phyloP scores from a whole-genome alignment of 2,113 vertebrate genomes.

The Echinops telfairi region DNA sequence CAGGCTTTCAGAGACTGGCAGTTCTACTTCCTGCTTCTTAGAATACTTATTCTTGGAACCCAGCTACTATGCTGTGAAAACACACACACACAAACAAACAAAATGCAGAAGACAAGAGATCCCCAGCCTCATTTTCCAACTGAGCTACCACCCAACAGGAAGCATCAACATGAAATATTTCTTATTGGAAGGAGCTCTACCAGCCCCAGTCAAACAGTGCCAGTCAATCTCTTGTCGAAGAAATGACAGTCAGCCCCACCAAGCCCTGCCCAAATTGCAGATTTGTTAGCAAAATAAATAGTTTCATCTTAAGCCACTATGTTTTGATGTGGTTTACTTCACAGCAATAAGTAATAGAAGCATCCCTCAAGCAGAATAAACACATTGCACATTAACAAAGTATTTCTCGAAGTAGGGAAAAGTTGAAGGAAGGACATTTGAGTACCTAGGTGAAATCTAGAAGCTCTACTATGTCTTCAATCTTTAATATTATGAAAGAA shows the following conservation, averaged over 20 bases:
- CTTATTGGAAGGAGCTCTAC: not conserved
- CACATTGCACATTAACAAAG: slow-evolving; percentile 37
- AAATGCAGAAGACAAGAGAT: not conserved
- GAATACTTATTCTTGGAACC: not conserved
- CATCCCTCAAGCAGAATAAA: slow-evolving; percentile 7
- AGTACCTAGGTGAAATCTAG: not conserved
- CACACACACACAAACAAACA: not conserved
- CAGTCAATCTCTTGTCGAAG: slow-evolving; percentile 22
- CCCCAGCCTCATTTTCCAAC: not conserved
- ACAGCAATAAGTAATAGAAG: slow-evolving; percentile 30
- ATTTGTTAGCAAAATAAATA: slow-evolving; percentile 60
- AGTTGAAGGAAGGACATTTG: not conserved
- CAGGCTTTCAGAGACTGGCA: not conserved
- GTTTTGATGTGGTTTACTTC: slow-evolving; percentile 61
- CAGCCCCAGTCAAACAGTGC: not conserved
- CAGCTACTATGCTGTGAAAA: slow-evolving; percentile 1
- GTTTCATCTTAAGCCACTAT: slow-evolving; percentile 20
- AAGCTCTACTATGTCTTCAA: not conserved
- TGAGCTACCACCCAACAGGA: not conserved
- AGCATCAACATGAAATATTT: not conserved
- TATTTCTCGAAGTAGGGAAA: slow-evolving; percentile 31
- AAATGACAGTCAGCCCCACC: not conserved
- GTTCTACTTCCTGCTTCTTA: not conserved
- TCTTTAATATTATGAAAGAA: slow-evolving; percentile 59
- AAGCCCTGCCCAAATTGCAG: not conserved